Conservation (phyloP, 1,140 invertebrate genomes). For the Drosophila simulans region DNA sequence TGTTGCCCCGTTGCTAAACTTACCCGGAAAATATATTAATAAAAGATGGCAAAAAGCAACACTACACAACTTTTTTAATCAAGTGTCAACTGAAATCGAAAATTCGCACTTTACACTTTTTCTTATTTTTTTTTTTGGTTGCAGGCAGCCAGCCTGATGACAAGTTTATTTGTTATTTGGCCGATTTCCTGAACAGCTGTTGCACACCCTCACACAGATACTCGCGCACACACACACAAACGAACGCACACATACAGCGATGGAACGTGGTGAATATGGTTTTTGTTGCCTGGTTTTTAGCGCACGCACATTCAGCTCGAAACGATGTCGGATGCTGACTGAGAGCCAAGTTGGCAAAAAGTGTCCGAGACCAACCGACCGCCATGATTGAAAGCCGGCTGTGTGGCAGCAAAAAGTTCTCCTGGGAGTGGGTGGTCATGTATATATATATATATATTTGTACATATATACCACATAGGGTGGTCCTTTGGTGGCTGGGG, state of each 20-base stretch:
- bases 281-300: constrained; percentile 30
- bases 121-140: background rate
- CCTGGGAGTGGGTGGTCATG: background rate
- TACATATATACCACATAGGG: background rate
- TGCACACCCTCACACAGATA: constrained; percentile 40
- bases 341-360: constrained; percentile 57
- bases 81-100: constrained; percentile 57
- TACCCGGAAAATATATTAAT: constrained; percentile 34
- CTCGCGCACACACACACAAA: background rate
- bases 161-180: constrained; percentile 38
- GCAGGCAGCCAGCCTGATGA: constrained; percentile 27
- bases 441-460: too few species aligned
- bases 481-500: background rate
- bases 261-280: constrained; percentile 31
- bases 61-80: constrained; percentile 67
- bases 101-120: constrained; percentile 38
- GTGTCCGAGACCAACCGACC: constrained; percentile 31
- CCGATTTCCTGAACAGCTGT: constrained; percentile 61
- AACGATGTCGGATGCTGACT: constrained; percentile 67
- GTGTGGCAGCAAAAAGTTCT: constrained; percentile 25
- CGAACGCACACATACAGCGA: constrained; percentile 12
- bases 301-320: constrained; percentile 66
- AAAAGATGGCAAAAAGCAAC: background rate
- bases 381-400: constrained; percentile 50
- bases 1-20: constrained; percentile 39